phyloP scores from a whole-genome alignment of 2,797 vertebrate genomes.

The Ctenosaura bakeri region DNA sequence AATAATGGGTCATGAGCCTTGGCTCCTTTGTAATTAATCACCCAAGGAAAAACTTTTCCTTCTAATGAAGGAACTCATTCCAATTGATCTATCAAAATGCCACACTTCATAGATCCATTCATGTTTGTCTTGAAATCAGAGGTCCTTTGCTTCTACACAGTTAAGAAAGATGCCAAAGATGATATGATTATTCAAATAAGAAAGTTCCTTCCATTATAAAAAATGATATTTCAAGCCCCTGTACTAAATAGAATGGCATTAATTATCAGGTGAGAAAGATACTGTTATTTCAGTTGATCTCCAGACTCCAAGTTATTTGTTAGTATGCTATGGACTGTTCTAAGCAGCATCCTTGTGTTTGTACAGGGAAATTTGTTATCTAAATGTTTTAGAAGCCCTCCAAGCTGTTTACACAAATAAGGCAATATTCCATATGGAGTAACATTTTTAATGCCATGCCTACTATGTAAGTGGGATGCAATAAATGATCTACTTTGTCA shows the following conservation, averaged over 20 bases:
- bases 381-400: conserved; percentile 14
- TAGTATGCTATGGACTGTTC: not conserved
- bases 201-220: not conserved
- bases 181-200: not conserved
- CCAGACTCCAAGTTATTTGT: not conserved
- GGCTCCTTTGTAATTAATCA: not conserved
- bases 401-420: conserved; percentile 34
- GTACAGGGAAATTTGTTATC: not conserved
- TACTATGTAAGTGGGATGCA: conserved; percentile 10
- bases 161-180: not conserved
- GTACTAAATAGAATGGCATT: not conserved
- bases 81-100: not conserved
- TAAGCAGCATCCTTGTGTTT: not conserved
- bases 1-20: not conserved
- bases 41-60: not conserved
- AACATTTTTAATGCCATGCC: conserved; percentile 13
- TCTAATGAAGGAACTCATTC: not conserved
- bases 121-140: not conserved
- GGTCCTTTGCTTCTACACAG: not conserved
- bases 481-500: conserved; percentile 23
- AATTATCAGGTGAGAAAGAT: not conserved
- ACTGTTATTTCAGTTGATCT: not conserved
- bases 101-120: not conserved
- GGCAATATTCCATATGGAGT: conserved; percentile 2
- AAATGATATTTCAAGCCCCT: no score